A percentile compares a stretch with the other conserved stretches of the same genome.
phyloP scores from a whole-genome alignment of 1,140 invertebrate genomes.

The Galleria mellonella region DNA sequence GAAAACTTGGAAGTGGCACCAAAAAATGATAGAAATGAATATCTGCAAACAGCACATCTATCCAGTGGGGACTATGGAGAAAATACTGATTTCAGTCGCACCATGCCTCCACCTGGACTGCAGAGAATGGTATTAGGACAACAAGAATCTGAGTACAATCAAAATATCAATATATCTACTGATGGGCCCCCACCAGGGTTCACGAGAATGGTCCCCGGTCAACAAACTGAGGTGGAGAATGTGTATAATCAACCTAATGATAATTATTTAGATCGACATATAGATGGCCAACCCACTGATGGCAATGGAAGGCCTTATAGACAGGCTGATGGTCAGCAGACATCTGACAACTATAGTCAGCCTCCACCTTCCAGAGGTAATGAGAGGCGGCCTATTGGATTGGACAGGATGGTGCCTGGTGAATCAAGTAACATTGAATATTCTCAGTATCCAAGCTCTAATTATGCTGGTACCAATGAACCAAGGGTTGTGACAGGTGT shows the following conservation, averaged over 20 bases:
- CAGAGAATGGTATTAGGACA: constrained; percentile 79
- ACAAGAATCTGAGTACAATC: constrained; percentile 74
- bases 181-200: constrained; percentile 75
- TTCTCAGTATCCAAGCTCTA: constrained; percentile 40
- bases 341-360: constrained; percentile 50
- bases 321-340: constrained; percentile 64
- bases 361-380: constrained; percentile 27
- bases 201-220: constrained; percentile 76
- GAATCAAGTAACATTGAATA: constrained; percentile 62
- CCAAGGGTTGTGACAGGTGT: constrained; percentile 71
- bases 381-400: constrained; percentile 55
- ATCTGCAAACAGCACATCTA: constrained; percentile 82
- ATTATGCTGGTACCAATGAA: constrained; percentile 39
- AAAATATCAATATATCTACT: constrained; percentile 66
- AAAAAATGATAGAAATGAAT: constrained; percentile 81
- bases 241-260: constrained; percentile 53
- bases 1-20: constrained; percentile 78
- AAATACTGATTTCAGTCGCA: constrained; percentile 65
- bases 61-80: constrained; percentile 74
- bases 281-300: constrained; percentile 64
- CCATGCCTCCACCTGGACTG: constrained; percentile 76
- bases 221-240: constrained; percentile 51
- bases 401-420: constrained; percentile 68
- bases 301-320: constrained; percentile 45
- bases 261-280: constrained; percentile 63